A percentile compares a stretch with the other conserved stretches of the same genome.
phyloP scores from a whole-genome alignment of 2,113 vertebrate species.

The Protobothrops flavoviridis region DNA sequence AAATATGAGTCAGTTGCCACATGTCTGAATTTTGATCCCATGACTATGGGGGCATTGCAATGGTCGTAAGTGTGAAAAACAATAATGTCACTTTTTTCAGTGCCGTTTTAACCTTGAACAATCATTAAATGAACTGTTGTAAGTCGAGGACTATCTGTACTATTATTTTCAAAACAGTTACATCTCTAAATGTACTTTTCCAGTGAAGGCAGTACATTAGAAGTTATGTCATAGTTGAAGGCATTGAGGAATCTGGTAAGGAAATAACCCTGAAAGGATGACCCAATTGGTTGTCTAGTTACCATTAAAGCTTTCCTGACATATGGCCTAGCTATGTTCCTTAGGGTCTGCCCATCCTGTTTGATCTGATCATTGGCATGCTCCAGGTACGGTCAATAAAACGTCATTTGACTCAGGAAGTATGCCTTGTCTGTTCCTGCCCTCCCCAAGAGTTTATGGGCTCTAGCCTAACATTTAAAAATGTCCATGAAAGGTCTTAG shows the following conservation, averaged over 20 bases:
- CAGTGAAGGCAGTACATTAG: neutral
- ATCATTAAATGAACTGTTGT: neutral
- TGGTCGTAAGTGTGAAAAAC: no score
- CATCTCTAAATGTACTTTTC: neutral
- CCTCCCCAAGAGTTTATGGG: neutral
- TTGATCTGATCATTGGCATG: neutral
- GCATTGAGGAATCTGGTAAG: neutral
- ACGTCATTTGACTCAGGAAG: neutral
- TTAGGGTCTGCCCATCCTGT: neutral
- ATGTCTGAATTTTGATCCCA: no score
- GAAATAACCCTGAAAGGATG: neutral
- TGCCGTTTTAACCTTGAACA: neutral
- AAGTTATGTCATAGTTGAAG: neutral
- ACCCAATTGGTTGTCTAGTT: neutral
- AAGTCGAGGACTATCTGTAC: neutral
- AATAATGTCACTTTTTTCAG: neutral
- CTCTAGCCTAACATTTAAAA: neutral
- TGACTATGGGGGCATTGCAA: no score
- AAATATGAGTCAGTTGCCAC: no score
- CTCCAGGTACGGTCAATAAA: neutral
- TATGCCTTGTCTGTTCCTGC: neutral
- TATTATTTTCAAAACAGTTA: neutral
- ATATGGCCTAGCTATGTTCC: neutral
- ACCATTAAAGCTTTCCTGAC: neutral
- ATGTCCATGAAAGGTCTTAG: neutral